These are phyloP conservation scores for Onychomys torridus DNA, from an alignment of 2,797 vertebrate species.

Conservation along the genomic window DNA sequence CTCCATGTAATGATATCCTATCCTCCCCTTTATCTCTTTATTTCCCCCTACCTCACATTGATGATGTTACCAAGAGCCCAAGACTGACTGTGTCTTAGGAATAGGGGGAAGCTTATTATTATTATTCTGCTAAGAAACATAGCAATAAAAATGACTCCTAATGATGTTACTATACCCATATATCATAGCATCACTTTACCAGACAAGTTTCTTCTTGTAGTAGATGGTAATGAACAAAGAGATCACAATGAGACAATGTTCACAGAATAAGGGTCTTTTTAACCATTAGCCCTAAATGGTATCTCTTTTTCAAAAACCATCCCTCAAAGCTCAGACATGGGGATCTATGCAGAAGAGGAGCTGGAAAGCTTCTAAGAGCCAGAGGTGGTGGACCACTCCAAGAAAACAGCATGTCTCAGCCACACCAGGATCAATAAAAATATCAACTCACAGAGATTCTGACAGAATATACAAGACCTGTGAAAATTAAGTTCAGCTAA, in stretches of 20 bases:
- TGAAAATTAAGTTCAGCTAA: background rate
- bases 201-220: background rate
- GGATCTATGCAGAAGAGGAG: background rate
- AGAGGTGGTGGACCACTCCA: background rate
- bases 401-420: too few relatives aligned
- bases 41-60: too few relatives aligned
- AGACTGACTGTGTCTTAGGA: background rate
- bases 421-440: background rate
- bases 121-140: background rate
- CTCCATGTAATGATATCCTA: background rate
- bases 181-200: background rate
- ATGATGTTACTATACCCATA: background rate
- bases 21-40: background rate
- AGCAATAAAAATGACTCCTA: background rate
- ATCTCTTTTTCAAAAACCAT: background rate
- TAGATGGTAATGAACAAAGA: background rate
- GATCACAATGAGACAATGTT: background rate
- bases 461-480: background rate
- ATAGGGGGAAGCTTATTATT: background rate
- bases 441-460: background rate
- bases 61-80: background rate
- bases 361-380: background rate
- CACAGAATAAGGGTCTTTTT: background rate
- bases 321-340: too few relatives aligned
- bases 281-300: too few relatives aligned